These are phyloP conservation scores for Lepidurus arcticus DNA, from an alignment of 1,140 invertebrate species.

Conservation along the genomic window DNA sequence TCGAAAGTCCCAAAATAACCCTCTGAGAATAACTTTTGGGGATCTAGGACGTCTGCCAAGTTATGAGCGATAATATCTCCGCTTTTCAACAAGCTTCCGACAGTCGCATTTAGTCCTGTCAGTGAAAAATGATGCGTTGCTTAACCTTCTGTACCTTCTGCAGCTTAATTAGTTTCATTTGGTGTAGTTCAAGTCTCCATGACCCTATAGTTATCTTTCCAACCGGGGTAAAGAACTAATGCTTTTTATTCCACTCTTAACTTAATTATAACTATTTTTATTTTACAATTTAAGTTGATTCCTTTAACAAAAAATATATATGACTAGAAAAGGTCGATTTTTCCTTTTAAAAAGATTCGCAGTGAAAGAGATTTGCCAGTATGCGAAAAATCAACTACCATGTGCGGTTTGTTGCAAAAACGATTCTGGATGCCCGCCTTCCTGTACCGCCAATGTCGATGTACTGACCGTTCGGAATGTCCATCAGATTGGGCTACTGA, in stretches of 20 bases:
- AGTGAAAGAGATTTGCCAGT: constrained; percentile 51
- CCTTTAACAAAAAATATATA: too few species aligned
- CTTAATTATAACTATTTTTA: neutral
- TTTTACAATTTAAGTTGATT: too few species aligned
- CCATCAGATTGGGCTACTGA: constrained; percentile 45
- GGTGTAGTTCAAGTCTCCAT: neutral
- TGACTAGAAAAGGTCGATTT: neutral
- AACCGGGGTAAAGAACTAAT: neutral
- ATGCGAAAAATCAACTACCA: constrained; percentile 45
- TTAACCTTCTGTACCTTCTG: neutral
- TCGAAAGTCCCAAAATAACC: neutral
- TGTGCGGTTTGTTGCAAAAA: constrained; percentile 51
- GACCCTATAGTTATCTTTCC: neutral
- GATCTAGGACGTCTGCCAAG: neutral
- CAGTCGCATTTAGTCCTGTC: neutral
- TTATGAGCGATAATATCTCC: neutral
- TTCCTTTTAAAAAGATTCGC: constrained; percentile 42
- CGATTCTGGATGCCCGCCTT: constrained; percentile 51
- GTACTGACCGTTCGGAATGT: constrained; percentile 51
- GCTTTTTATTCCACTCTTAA: neutral
- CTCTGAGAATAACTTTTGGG: neutral
- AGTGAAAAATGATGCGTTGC: neutral
- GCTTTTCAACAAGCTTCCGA: neutral
- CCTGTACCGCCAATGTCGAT: constrained; percentile 52
- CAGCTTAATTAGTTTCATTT: neutral